Base-by-base conservation (phyloP, 2,797 vertebrate species). In the Pelodytes ibericus region DNA sequence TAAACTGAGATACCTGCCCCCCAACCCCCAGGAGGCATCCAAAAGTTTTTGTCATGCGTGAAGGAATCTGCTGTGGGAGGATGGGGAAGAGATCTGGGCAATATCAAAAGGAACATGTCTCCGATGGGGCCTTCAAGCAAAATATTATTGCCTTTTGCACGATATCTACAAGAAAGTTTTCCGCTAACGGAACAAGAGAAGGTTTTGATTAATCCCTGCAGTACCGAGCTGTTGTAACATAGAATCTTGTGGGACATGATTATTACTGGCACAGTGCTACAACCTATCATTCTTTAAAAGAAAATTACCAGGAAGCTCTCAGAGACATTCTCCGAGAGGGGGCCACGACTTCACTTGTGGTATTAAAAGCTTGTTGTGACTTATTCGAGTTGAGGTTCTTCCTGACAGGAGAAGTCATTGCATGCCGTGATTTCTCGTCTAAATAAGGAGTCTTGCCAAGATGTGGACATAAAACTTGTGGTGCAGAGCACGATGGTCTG, bases 181-280 rank as follows among this genome's bases (percentile, higher is more conserved):
- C 56, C 27, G 18, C 58, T 29, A 70, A 68, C 59, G 44, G 57
- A 61, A 36, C 53, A 59, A 49, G 69, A 78, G 30, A 53, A 57
- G 56, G 66, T 72, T 78, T 71, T 73, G 76, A 79, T 79, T 79
- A 79, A 79, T 79, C 71, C 76, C 76, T 62, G 57, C 70, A 79
- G 76, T 71, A 63, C 59, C 26, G 18, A 33, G 26, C 60, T 73
- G 44, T 71, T 67, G 36, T 49, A 51, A 72, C 63, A 62, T 61
- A 62, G 73, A 68, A 73, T 65, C 76, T 79, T 62, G 25, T 73
- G 76, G 71, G 64, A 73, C 71, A 70, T 79, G 76, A 73, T 79
- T 73, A 79, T 71, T 63, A 63, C 71, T 68, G 70, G 64, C 70
- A 73, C 30, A 18, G 63, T 51, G 63, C 76, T 73, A 64, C 56